phyloP scores from a whole-genome alignment of 2,797 vertebrate genomes.

The Xerus rutilus region DNA sequence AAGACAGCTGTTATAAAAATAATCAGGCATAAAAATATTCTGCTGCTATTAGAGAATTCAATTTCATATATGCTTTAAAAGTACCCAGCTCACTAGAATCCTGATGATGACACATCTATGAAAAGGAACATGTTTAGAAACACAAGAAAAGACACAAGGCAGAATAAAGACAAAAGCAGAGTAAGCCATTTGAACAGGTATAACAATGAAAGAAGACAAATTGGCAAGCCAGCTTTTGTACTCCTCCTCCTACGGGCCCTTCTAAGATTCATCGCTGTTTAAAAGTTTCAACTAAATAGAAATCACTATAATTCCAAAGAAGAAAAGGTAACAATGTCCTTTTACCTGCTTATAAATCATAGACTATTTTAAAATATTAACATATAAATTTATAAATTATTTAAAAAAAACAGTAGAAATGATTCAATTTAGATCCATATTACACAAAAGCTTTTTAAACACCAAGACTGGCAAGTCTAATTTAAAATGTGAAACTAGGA shows the following conservation, averaged over 20 bases:
- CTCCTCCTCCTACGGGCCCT: no score
- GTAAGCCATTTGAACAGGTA: conserved; percentile 52
- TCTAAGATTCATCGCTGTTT: not conserved
- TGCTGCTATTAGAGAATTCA: conserved; percentile 24
- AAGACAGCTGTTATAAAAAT: conserved; percentile 14
- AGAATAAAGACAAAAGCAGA: conserved; percentile 7
- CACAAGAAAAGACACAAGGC: not conserved
- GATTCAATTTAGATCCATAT: not conserved
- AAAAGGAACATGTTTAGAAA: conserved; percentile 24
- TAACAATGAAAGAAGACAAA: not conserved
- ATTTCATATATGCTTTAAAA: not conserved
- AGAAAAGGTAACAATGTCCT: not conserved
- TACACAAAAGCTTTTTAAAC: conserved; percentile 2
- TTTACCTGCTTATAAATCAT: not conserved
- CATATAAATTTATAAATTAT: not conserved
- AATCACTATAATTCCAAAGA: not conserved
- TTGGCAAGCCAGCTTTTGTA: not conserved
- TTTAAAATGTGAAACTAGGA: not conserved
- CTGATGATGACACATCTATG: conserved; percentile 16
- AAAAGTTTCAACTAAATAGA: conserved; percentile 5
- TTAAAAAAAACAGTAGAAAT: not conserved
- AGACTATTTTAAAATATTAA: not conserved
- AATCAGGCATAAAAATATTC: conserved; percentile 39
- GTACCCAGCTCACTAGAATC: not conserved
- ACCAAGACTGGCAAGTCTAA: not conserved